Percentiles rank a stretch among this genome's conserved stretches.
Evolutionary conservation across 2,113 vertebrate species (phyloP).

Genomic region (Gorsachius goisagi): DNA sequence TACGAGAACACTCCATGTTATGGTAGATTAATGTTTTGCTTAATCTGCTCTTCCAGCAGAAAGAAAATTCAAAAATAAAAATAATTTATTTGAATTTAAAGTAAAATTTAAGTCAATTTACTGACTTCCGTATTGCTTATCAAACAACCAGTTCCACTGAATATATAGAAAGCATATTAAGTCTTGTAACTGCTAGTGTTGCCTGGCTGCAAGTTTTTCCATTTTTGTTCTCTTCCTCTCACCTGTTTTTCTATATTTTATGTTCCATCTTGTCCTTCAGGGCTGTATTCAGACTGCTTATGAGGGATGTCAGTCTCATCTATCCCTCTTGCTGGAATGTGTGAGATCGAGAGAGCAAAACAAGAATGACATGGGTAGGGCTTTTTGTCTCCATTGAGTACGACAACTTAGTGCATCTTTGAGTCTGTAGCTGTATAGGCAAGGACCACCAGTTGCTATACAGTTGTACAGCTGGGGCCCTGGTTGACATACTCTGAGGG

Average conservation of each 20-base stretch:
- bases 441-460: background rate
- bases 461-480: background rate
- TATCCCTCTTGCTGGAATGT: background rate
- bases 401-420: background rate
- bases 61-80: background rate
- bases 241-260: background rate
- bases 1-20: background rate
- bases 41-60: background rate
- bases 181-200: background rate
- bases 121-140: background rate
- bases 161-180: background rate
- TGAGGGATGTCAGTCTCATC: background rate
- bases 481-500: accelerated
- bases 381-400: background rate
- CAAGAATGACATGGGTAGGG: background rate
- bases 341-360: background rate
- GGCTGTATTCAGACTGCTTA: background rate
- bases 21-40: background rate
- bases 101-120: background rate
- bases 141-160: background rate
- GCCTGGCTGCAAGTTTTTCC: background rate
- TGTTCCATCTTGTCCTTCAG: background rate
- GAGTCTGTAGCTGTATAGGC: too few relatives aligned
- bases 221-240: background rate
- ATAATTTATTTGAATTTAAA: background rate